These are phyloP conservation scores for Mormyrus proboscirostris DNA, from an alignment of 2,797 vertebrate genomes.

Conservation along the genomic window DNA sequence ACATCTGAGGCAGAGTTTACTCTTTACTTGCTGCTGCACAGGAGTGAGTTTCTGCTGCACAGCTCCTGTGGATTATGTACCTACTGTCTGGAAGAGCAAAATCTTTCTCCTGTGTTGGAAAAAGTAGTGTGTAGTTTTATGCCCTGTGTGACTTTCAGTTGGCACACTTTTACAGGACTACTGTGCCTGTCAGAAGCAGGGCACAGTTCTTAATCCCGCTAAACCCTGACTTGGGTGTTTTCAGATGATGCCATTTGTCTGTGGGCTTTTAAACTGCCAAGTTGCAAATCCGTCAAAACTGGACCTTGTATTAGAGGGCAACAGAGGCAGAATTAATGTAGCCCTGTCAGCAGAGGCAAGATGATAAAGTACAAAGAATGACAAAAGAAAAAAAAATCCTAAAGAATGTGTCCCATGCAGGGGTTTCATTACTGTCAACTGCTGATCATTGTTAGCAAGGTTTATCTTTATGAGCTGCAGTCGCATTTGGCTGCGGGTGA, in stretches of 20 bases:
- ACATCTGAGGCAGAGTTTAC: background rate
- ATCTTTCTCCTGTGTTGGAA: background rate
- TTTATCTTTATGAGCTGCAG: background rate
- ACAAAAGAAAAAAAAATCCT: slow-evolving; percentile 15
- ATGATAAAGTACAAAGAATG: slow-evolving; percentile 40
- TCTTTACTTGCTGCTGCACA: background rate
- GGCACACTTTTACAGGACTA: background rate
- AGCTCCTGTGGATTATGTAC: background rate
- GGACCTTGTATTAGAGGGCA: background rate
- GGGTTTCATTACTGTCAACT: slow-evolving; percentile 24
- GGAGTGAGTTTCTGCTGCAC: background rate
- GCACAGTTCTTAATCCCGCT: background rate
- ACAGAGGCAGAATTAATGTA: slow-evolving; percentile 28
- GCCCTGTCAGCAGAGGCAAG: slow-evolving; percentile 35
- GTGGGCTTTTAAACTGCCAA: slow-evolving; percentile 21
- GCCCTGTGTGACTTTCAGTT: background rate
- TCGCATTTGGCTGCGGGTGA: background rate
- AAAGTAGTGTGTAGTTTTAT: background rate
- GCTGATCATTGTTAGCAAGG: slow-evolving; percentile 13
- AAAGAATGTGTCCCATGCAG: slow-evolving; percentile 17
- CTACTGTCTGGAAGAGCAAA: background rate
- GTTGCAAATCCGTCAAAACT: slow-evolving; percentile 33
- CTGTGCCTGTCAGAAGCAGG: background rate
- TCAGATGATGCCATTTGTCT: slow-evolving; percentile 7
- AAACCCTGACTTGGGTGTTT: slow-evolving; percentile 20